These are phyloP conservation scores for Leptonema lineaticorne DNA, from an alignment of 1,140 invertebrate species.

Conservation along the genomic window DNA sequence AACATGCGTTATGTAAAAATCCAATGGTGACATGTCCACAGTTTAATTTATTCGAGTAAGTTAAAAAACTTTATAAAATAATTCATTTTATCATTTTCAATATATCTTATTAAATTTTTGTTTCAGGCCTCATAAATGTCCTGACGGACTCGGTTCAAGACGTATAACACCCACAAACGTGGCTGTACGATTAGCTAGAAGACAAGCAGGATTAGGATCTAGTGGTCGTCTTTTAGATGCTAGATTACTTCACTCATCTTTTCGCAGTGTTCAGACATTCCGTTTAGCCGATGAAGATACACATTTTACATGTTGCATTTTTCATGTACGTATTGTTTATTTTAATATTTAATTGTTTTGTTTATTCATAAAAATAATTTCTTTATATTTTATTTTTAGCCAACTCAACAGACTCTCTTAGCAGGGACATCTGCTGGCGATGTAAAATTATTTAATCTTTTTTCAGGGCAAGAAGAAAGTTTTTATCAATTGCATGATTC, in stretches of 20 bases:
- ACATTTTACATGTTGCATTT: slow-evolving; percentile 74
- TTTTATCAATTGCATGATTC: slow-evolving; percentile 81
- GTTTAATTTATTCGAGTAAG: slow-evolving; percentile 82
- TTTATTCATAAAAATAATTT: neutral
- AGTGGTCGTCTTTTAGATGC: slow-evolving; percentile 69
- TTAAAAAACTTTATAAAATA: slow-evolving; percentile 39
- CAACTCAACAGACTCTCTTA: slow-evolving; percentile 77
- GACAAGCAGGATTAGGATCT: slow-evolving; percentile 58
- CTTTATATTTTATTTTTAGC: slow-evolving; percentile 50
- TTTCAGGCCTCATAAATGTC: slow-evolving; percentile 86
- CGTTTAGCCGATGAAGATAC: slow-evolving; percentile 75
- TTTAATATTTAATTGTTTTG: neutral
- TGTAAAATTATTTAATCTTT: slow-evolving; percentile 82
- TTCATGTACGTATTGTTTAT: slow-evolving; percentile 46
- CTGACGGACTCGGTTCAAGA: slow-evolving; percentile 76
- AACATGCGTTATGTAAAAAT: slow-evolving; percentile 91
- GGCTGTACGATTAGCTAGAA: slow-evolving; percentile 60
- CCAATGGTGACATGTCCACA: slow-evolving; percentile 89
- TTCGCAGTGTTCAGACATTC: slow-evolving; percentile 83
- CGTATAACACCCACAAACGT: slow-evolving; percentile 74
- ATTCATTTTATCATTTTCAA: neutral
- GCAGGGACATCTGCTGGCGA: slow-evolving; percentile 87
- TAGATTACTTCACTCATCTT: slow-evolving; percentile 84
- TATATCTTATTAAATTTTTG: slow-evolving; percentile 21
- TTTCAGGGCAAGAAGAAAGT: slow-evolving; percentile 75